Evolutionary conservation across 1,140 invertebrate species (phyloP).

Genomic region (Vollenhovia emeryi): DNA sequence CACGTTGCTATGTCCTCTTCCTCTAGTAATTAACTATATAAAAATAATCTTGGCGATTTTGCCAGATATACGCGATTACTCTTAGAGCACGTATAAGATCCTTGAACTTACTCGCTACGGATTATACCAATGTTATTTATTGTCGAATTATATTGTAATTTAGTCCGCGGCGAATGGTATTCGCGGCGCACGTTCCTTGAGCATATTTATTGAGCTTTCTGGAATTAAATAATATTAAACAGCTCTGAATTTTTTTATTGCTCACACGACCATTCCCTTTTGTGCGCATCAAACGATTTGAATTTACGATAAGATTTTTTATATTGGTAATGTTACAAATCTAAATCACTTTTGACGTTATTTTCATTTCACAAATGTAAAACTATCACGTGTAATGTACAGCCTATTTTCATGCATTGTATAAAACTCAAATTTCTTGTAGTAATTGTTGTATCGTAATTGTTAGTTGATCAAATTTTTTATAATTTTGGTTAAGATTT

Average conservation of each 20-base stretch:
- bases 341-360: neutral
- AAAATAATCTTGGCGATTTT: slow-evolving; percentile 22
- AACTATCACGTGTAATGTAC: neutral
- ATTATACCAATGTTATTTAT: slow-evolving; percentile 65
- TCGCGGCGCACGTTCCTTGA: slow-evolving; percentile 44
- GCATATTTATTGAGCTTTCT: slow-evolving; percentile 62
- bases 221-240: slow-evolving; percentile 57
- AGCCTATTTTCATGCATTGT: slow-evolving; percentile 7
- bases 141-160: slow-evolving; percentile 61
- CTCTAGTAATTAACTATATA: slow-evolving; percentile 33
- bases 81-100: neutral
- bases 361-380: neutral
- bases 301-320: slow-evolving; percentile 18
- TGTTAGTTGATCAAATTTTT: neutral
- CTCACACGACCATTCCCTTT: neutral
- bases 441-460: slow-evolving; percentile 1
- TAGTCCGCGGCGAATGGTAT: slow-evolving; percentile 34
- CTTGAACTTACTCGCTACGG: slow-evolving; percentile 40
- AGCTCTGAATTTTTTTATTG: neutral
- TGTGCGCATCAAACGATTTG: neutral
- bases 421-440: neutral
- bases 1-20: slow-evolving; percentile 10
- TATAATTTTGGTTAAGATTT: slow-evolving; percentile 33
- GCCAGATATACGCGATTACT: slow-evolving; percentile 16
- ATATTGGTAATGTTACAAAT: neutral